Percentiles rank a stretch among this genome's conserved stretches.
Conservation (phyloP, 2,888 invertebrate species). For the Meteorus cinctellus region DNA sequence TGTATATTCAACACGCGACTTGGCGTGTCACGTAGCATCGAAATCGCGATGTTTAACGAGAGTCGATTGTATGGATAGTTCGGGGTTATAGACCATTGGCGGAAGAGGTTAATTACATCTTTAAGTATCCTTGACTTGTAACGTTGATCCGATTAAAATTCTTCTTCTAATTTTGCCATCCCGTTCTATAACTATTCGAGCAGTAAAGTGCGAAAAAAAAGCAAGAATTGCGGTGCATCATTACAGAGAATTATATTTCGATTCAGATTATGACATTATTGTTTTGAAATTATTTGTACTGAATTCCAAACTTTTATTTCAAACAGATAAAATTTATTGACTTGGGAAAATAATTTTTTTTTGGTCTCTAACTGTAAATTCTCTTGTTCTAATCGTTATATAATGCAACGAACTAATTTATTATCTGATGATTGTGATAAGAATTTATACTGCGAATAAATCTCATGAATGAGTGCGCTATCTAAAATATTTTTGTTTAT, state of each 20-base stretch:
- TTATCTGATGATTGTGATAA: slow-evolving; percentile 22
- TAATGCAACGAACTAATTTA: background rate
- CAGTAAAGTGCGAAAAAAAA: too few species aligned
- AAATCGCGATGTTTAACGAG: slow-evolving; percentile 52
- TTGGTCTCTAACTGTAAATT: background rate
- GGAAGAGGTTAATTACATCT: slow-evolving; percentile 41
- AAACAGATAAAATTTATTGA: too few species aligned
- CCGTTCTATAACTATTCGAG: too few species aligned
- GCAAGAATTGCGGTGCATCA: too few species aligned
- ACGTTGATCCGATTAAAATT: slow-evolving; percentile 27
- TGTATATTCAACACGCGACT: slow-evolving; percentile 52
- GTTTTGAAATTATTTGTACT: too few species aligned
- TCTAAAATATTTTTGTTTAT: slow-evolving; percentile 33
- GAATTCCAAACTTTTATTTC: too few species aligned
- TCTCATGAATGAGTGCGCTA: slow-evolving; percentile 5
- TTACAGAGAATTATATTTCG: too few species aligned
- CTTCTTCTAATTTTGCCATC: background rate
- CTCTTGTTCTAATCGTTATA: background rate
- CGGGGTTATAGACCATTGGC: slow-evolving; percentile 38
- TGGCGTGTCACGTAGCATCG: slow-evolving; percentile 51
- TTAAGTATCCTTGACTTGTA: slow-evolving; percentile 39
- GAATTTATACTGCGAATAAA: slow-evolving; percentile 18
- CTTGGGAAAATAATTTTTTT: too few species aligned
- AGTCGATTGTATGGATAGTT: slow-evolving; percentile 41
- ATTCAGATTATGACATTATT: too few species aligned